Evolutionary conservation across 2,888 invertebrate species (phyloP), one percentile per base, ranked within the genome.

Genomic region (Trichopoda pennipes): DNA sequence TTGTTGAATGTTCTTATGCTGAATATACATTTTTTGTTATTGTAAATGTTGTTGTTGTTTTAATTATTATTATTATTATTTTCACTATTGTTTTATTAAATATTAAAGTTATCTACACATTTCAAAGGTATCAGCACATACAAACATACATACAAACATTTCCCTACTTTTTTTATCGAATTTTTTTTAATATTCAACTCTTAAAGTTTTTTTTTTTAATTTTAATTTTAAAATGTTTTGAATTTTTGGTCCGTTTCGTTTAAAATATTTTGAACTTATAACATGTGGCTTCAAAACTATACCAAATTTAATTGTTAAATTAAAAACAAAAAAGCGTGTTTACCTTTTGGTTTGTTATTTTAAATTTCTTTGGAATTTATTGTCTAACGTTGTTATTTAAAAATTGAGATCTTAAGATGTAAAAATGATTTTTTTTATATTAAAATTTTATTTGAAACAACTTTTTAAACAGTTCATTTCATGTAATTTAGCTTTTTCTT

Each of bases 41-140:
- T 68, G 61, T 68, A 47, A 60, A 38, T 78, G 35, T 10, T 53
- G 28, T 42, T 69, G n/a, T n/a, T n/a, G n/a, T n/a, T n/a, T n/a
- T n/a, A n/a, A n/a, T n/a, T n/a, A n/a, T n/a, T n/a, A n/a, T n/a
- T n/a, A n/a, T n/a, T n/a, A n/a, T n/a, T n/a, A n/a, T 28, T 58
- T 76, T 14, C 35, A 58, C 7, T 28, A 56, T 23, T 58, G 28
- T 44, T 38, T 81, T 84, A 77, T 66, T 78, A 66, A 56, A 85
- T 85, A 74, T 66, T 38, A 6, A 38, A 85, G 79, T 85, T 85
- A 85, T 85, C 82, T 69, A 53, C 61, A 68, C 44, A 23, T 23
- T 53, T 53, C 10, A 28, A 53, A 60, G 4, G 1, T 44, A 44
- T 61, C 12, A 12, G 12, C n/a, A n/a, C n/a, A n/a, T n/a, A n/a